Percentiles rank a stretch among this genome's conserved stretches.
These are phyloP conservation scores for Atherinomorus stipes DNA, from an alignment of 2,113 vertebrate genomes.

Conservation along the genomic window DNA sequence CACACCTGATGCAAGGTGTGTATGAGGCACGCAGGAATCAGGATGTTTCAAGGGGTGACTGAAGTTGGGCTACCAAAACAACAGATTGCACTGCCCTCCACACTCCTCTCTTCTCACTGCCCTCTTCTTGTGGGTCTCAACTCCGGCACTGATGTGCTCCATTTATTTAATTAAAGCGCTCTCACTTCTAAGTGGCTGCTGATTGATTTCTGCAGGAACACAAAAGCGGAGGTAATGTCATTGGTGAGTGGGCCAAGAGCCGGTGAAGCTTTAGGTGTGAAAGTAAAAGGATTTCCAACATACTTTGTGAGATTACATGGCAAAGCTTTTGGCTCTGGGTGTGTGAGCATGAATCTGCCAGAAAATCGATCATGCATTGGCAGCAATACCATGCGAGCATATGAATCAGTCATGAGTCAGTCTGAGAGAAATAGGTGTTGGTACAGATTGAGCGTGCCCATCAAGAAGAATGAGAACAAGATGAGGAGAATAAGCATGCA, in stretches of 20 bases:
- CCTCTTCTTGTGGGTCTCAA: slow-evolving; percentile 4
- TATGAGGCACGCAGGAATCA: slow-evolving; percentile 12
- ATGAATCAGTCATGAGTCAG: slow-evolving; percentile 53
- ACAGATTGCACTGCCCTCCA: slow-evolving; percentile 37
- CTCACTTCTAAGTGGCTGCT: slow-evolving; percentile 53
- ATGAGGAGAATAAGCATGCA: slow-evolving; percentile 43
- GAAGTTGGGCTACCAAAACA: slow-evolving; percentile 44
- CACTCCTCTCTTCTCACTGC: not conserved
- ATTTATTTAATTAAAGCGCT: slow-evolving; percentile 74
- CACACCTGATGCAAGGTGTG: slow-evolving; percentile 74
- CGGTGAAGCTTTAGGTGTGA: slow-evolving; percentile 54
- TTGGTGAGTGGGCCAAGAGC: slow-evolving; percentile 28
- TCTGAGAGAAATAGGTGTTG: slow-evolving; percentile 42
- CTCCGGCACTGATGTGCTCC: slow-evolving; percentile 16
- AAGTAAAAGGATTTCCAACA: slow-evolving; percentile 57
- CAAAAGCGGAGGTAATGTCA: slow-evolving; percentile 47
- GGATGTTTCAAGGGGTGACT: slow-evolving; percentile 42
- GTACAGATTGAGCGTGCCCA: slow-evolving; percentile 39
- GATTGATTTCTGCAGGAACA: slow-evolving; percentile 61
- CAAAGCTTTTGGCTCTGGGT: slow-evolving; percentile 36
- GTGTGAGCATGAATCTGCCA: slow-evolving; percentile 54
- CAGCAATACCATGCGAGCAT: slow-evolving; percentile 47
- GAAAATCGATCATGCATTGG: slow-evolving; percentile 53
- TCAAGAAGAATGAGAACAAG: slow-evolving; percentile 39
- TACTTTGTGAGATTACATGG: slow-evolving; percentile 68